These are phyloP conservation scores for Melanotaenia trifasciata DNA, from an alignment of 2,797 vertebrate genomes.

Conservation along the genomic window DNA sequence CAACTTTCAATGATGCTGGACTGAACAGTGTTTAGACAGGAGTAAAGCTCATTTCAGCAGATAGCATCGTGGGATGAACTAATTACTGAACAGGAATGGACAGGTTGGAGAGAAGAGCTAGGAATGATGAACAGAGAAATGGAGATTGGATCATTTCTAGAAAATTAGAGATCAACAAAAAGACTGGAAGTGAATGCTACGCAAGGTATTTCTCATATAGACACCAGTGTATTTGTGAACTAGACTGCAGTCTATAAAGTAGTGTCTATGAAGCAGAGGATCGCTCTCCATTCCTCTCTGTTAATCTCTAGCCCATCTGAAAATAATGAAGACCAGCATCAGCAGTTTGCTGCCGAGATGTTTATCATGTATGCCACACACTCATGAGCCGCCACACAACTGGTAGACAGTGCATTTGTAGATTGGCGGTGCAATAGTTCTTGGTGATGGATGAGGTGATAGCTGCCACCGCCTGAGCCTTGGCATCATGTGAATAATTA, in stretches of 20 bases:
- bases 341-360: slow-evolving; percentile 73
- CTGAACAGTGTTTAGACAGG: slow-evolving; percentile 55
- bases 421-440: slow-evolving; percentile 66
- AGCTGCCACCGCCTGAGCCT: slow-evolving; percentile 75
- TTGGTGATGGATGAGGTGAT: slow-evolving; percentile 78
- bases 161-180: slow-evolving; percentile 21
- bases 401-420: slow-evolving; percentile 60
- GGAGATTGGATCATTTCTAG: slow-evolving; percentile 14
- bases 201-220: slow-evolving; percentile 14
- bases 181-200: slow-evolving; percentile 17
- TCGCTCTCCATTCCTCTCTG: slow-evolving; percentile 46
- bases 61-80: slow-evolving; percentile 31
- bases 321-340: slow-evolving; percentile 77
- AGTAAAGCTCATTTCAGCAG: slow-evolving; percentile 48
- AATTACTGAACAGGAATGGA: slow-evolving; percentile 25
- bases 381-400: slow-evolving; percentile 31
- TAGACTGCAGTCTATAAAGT: slow-evolving; percentile 47
- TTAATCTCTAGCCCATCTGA: slow-evolving; percentile 71
- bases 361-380: slow-evolving; percentile 63
- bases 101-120: neutral
- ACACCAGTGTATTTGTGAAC: slow-evolving; percentile 25
- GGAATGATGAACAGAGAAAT: slow-evolving; percentile 19
- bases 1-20: slow-evolving; percentile 46
- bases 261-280: slow-evolving; percentile 30
- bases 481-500: slow-evolving; percentile 82